Evolutionary conservation across 2,797 vertebrate species (phyloP), one percentile per base, ranked within the genome.

Genomic region (Lacerta agilis): DNA sequence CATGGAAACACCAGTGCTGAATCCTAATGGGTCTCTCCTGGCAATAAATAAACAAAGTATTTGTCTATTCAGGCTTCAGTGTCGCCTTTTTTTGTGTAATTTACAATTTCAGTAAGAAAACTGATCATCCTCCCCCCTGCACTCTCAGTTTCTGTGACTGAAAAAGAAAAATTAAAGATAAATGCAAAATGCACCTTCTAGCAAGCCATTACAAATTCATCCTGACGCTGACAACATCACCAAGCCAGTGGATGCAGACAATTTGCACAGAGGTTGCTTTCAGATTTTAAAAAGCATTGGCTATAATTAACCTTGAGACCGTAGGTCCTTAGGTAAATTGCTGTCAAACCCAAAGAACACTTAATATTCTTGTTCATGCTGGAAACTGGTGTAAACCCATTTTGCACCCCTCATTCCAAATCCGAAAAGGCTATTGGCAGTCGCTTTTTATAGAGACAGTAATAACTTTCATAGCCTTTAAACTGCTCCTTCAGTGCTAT

Each of bases 31-130:
- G 81, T 93, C 91, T 97, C 94, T 96, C 87, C 89, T 93, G 89
- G 94, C 93, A 96, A 96, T 97, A 97, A 96, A 97, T 97, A 97
- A 97, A 95, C 96, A 95, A 95, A 97, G 95, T 91, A 95, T 96
- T 97, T 95, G 93, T 96, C 96, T 96, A 95, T 95, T 96, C 93
- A 88, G 94, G 94, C 95, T 96, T 96, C 88, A 66, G 87, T 95
- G 94, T 94, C 86, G 89, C 93, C 81, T 71, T 92, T 94, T 94
- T 91, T 58, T n/a, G 89, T 89, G 38, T 94, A 95, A 96, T 96
- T 96, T 97, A 96, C 91, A 92, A 89, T 95, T 96, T 96, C 91
- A 94, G 89, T 95, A 93, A 89, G 83, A 95, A 96, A 97, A 96
- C 66, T 93, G 89, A 94, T 91, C 20, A 0, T 77, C 36, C 29